Conservation (phyloP, 2,113 vertebrate species). For the Butorides virescens region DNA sequence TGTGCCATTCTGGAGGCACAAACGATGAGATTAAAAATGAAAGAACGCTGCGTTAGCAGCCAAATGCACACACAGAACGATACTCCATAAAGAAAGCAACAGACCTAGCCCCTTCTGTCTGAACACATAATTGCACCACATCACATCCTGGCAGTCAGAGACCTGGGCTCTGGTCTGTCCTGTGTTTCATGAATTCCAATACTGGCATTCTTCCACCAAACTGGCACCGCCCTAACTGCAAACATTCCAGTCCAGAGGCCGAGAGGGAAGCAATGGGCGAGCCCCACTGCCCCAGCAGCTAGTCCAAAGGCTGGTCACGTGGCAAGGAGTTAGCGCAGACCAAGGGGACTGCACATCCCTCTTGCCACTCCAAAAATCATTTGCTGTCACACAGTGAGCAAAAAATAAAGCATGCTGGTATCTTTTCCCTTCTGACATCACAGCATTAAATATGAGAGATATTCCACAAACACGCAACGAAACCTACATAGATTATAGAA, state of each 20-base stretch:
- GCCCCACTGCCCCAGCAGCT: background rate
- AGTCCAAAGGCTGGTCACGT: background rate
- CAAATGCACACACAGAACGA: background rate
- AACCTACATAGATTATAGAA: background rate
- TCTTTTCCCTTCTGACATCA: background rate
- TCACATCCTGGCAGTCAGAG: background rate
- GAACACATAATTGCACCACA: fast-evolving
- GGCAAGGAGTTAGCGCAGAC: background rate
- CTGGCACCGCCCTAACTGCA: background rate
- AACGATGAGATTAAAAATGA: background rate
- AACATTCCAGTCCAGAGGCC: background rate
- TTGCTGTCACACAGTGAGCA: fast-evolving
- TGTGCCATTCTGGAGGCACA: background rate
- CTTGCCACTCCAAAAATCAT: background rate
- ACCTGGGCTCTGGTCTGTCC: background rate
- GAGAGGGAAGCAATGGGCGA: fast-evolving
- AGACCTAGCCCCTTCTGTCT: background rate
- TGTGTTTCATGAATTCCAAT: background rate
- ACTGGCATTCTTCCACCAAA: background rate
- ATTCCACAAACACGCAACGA: background rate
- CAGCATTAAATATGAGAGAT: background rate
- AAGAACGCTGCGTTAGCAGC: background rate
- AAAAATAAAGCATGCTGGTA: background rate
- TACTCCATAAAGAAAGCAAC: background rate
- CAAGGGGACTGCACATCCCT: background rate